A percentile compares a stretch with the other conserved stretches of the same genome.
Conservation (phyloP, 2,888 invertebrate species). For the Pharmacophagus antenor region DNA sequence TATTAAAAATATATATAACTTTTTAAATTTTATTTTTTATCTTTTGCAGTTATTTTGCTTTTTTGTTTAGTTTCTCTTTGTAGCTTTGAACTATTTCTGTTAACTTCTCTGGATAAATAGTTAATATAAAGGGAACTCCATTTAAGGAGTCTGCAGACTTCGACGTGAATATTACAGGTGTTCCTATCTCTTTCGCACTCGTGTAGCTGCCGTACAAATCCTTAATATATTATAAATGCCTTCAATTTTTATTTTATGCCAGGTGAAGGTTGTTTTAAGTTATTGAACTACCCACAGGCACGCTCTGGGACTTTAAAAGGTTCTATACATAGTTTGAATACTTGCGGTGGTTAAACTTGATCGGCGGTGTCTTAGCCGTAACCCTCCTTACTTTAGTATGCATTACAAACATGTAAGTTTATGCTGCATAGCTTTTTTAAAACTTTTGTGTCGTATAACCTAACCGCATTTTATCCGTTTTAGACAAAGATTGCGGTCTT, state of each 20-base stretch:
- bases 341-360: conserved; percentile 6
- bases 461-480: not conserved
- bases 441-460: not conserved
- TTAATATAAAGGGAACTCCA: conserved; percentile 38
- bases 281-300: conserved; percentile 8
- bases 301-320: conserved; percentile 4
- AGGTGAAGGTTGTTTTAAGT: conserved; percentile 1
- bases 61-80: not conserved
- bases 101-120: conserved; percentile 40
- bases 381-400: not conserved
- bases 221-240: conserved; percentile 43
- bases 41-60: not conserved
- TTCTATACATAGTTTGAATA: conserved; percentile 23
- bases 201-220: conserved; percentile 27
- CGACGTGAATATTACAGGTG: conserved; percentile 52
- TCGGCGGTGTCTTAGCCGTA: conserved; percentile 1
- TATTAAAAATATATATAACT: no score
- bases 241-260: conserved; percentile 41
- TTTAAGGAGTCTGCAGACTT: conserved; percentile 54
- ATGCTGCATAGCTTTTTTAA: not conserved
- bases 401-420: conserved; percentile 3
- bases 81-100: conserved; percentile 21
- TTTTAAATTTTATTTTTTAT: not conserved
- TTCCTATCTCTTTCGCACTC: conserved; percentile 33
- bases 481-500: not conserved